A percentile compares a stretch with the other conserved stretches of the same genome.
These are phyloP conservation scores for Drosophila lini DNA, from an alignment of 1,140 invertebrate species.

Conservation along the genomic window DNA sequence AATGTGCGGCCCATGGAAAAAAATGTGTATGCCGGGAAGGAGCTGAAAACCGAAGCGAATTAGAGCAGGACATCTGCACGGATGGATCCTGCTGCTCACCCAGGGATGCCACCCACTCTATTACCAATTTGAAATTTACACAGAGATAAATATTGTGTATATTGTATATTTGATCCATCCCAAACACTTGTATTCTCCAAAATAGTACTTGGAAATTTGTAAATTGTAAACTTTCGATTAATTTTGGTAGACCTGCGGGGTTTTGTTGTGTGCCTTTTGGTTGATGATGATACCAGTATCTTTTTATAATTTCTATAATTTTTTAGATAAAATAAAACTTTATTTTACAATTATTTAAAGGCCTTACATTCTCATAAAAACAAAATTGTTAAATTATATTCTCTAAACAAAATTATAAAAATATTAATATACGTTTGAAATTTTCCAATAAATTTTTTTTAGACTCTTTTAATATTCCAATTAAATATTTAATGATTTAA, in stretches of 20 bases:
- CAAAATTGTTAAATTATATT: no score
- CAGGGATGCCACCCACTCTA: slow-evolving; percentile 4
- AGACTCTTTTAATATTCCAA: not conserved
- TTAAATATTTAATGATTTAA: not conserved
- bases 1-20: slow-evolving; percentile 54
- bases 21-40: slow-evolving; percentile 7
- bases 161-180: no score
- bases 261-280: not conserved
- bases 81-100: slow-evolving; percentile 17
- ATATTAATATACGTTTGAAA: no score
- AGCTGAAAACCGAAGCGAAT: slow-evolving; percentile 55
- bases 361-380: no score
- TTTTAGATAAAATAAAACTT: not conserved
- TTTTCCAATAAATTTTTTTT: no score
- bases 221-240: no score
- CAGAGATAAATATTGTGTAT: not conserved
- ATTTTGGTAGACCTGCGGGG: no score
- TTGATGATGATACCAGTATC: not conserved
- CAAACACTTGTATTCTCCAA: no score
- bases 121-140: slow-evolving; percentile 16
- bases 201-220: no score
- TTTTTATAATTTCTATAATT: no score
- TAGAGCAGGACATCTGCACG: slow-evolving; percentile 67
- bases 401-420: no score
- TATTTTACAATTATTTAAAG: no score